phyloP scores from a whole-genome alignment of 2,797 vertebrate species.

The Pyrocephalus nanus region DNA sequence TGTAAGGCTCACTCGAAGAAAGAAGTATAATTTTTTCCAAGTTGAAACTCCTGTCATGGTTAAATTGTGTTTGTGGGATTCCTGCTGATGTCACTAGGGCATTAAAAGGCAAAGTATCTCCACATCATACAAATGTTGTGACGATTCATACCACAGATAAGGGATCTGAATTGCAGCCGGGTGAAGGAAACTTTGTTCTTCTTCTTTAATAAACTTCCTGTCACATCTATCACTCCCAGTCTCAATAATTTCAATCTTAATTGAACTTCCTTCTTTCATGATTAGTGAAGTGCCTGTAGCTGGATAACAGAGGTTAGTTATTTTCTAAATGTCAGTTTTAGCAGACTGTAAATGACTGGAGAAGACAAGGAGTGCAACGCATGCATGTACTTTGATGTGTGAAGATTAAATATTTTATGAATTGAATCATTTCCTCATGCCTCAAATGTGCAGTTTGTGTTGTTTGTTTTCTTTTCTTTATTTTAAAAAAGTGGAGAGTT shows the following conservation, averaged over 20 bases:
- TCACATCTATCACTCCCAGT: not conserved
- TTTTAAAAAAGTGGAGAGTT: not conserved
- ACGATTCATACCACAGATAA: not conserved
- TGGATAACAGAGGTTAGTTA: slow-evolving; percentile 36
- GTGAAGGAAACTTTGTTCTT: slow-evolving; percentile 53
- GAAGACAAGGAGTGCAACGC: not conserved
- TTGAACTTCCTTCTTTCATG: slow-evolving; percentile 53
- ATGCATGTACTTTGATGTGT: slow-evolving; percentile 46
- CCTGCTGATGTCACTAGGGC: slow-evolving; percentile 13
- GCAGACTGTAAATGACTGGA: not conserved
- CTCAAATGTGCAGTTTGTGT: not conserved
- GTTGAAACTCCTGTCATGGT: not conserved
- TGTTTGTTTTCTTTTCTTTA: not conserved
- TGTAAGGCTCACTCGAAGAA: not conserved
- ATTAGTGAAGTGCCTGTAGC: slow-evolving; percentile 46
- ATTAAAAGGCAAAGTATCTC: not conserved
- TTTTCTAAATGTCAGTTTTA: slow-evolving; percentile 56
- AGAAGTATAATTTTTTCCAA: not conserved
- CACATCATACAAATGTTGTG: not conserved
- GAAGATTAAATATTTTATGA: slow-evolving; percentile 46
- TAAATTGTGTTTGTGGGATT: not conserved
- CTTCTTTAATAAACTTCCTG: slow-evolving; percentile 48
- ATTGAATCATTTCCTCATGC: slow-evolving; percentile 36
- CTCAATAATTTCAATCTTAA: slow-evolving; percentile 22
- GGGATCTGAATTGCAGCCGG: not conserved